phyloP scores from a whole-genome alignment of 2,797 vertebrate genomes.

The Oryzias dopingdopingensis region DNA sequence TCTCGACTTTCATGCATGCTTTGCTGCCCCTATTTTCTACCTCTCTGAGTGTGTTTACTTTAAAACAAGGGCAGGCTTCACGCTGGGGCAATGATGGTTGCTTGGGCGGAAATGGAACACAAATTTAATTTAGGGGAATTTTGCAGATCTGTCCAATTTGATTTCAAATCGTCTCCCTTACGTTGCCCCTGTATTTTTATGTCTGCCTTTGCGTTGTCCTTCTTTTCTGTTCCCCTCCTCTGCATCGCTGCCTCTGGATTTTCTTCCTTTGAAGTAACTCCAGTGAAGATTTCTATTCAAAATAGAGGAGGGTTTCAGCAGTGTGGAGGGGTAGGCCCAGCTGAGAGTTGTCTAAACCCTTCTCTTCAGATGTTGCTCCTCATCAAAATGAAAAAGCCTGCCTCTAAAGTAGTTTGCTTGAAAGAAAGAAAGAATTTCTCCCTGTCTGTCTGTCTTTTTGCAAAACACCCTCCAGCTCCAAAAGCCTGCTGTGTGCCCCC shows the following conservation, averaged over 20 bases:
- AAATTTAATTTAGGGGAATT: slow-evolving; percentile 11
- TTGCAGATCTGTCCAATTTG: slow-evolving; percentile 27
- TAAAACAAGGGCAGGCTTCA: slow-evolving; percentile 35
- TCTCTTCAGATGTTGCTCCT: slow-evolving; percentile 53
- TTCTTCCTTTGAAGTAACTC: slow-evolving; percentile 58
- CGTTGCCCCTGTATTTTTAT: slow-evolving; percentile 45
- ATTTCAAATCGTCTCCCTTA: slow-evolving; percentile 32
- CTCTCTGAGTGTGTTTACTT: slow-evolving; percentile 66
- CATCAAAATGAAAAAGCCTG: slow-evolving; percentile 65
- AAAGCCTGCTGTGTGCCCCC: slow-evolving; percentile 46
- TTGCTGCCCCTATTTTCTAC: slow-evolving; percentile 68
- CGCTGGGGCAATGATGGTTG: slow-evolving; percentile 33
- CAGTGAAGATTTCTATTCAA: slow-evolving; percentile 63
- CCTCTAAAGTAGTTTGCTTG: slow-evolving; percentile 51
- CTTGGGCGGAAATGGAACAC: slow-evolving; percentile 24
- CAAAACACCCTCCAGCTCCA: slow-evolving; percentile 41
- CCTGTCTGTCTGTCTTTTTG: slow-evolving; percentile 37
- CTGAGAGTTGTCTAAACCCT: slow-evolving; percentile 50
- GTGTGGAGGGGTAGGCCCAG: slow-evolving; percentile 50
- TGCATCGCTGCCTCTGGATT: slow-evolving; percentile 41
- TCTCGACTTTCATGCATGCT: slow-evolving; percentile 63
- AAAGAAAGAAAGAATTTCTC: slow-evolving; percentile 29
- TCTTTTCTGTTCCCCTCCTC: slow-evolving; percentile 20
- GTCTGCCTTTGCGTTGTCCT: slow-evolving; percentile 32
- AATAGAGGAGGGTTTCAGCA: slow-evolving; percentile 55